Percentiles rank a stretch among this genome's conserved stretches.
These are phyloP conservation scores for Gobio occitaniae DNA, from an alignment of 2,797 vertebrate genomes.

Conservation along the genomic window DNA sequence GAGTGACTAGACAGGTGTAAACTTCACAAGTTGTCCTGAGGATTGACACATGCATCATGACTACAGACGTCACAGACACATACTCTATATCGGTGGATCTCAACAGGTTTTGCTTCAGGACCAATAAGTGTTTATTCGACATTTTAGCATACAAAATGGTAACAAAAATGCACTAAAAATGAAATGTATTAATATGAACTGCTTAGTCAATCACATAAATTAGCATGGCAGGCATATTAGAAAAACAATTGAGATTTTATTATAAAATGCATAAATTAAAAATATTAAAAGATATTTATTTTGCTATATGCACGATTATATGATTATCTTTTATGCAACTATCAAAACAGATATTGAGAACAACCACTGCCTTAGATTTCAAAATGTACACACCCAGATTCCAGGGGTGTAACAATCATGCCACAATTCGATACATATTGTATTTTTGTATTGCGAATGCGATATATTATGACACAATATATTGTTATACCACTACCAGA, in stretches of 20 bases:
- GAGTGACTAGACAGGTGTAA: conserved; percentile 82
- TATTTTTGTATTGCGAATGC: too few species aligned
- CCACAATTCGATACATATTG: too few species aligned
- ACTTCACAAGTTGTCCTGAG: conserved; percentile 52
- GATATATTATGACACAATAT: too few species aligned
- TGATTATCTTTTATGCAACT: neutral
- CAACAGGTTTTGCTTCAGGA: neutral
- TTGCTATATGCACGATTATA: neutral
- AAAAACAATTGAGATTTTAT: neutral
- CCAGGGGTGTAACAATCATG: too few species aligned
- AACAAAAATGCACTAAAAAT: neutral
- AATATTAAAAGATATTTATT: neutral
- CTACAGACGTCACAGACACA: conserved; percentile 23
- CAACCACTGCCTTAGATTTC: neutral
- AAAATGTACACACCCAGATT: neutral
- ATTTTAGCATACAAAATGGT: neutral
- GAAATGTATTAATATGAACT: neutral
- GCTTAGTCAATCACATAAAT: neutral
- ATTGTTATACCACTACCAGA: neutral
- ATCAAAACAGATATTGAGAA: neutral
- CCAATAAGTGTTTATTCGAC: neutral
- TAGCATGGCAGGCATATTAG: neutral
- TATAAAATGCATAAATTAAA: neutral
- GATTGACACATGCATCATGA: conserved; percentile 57
- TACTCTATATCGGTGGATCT: neutral